These are phyloP conservation scores for Temnothorax curvispinosus DNA, from an alignment of 1,140 invertebrate species.

Conservation along the genomic window DNA sequence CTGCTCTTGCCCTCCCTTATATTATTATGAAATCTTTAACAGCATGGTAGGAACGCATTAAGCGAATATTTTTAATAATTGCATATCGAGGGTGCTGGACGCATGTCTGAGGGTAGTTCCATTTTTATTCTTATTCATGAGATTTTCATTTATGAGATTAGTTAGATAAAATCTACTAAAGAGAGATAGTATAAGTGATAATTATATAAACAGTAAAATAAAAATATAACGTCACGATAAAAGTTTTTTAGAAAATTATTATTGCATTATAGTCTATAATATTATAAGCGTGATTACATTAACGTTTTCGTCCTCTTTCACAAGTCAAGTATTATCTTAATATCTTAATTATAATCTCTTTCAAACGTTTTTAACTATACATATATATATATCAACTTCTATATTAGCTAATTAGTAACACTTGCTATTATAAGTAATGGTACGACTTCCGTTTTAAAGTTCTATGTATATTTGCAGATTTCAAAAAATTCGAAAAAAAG, in stretches of 20 bases:
- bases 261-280: neutral
- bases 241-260: no score
- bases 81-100: neutral
- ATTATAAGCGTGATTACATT: neutral
- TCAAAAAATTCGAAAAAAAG: neutral
- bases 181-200: neutral
- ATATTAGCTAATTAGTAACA: neutral
- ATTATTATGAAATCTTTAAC: constrained; percentile 32
- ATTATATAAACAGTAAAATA: constrained; percentile 18
- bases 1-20: neutral
- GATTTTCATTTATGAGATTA: neutral
- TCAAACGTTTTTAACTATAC: neutral
- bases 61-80: constrained; percentile 21
- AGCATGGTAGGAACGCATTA: constrained; percentile 3
- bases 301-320: neutral
- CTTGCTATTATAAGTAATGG: constrained; percentile 1
- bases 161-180: neutral
- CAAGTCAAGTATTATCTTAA: neutral
- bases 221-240: neutral
- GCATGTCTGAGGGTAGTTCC: neutral
- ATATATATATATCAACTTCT: neutral
- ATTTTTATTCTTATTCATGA: neutral
- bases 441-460: neutral
- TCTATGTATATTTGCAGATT: constrained; percentile 3
- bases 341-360: neutral